These are phyloP conservation scores for Nothocercus julius DNA, from an alignment of 2,113 vertebrate species.

Conservation along the genomic window DNA sequence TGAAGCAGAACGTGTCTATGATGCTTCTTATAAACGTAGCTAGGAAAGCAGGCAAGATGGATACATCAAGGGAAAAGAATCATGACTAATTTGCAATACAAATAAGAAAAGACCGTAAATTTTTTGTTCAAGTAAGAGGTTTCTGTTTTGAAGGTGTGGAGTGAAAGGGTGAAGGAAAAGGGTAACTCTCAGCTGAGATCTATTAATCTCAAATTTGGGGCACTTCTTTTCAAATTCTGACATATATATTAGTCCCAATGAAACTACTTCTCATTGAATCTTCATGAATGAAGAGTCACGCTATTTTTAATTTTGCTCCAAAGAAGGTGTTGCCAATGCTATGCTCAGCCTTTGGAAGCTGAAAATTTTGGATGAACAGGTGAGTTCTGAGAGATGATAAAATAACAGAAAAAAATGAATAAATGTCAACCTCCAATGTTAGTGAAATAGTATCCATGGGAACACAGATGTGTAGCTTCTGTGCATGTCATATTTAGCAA, in stretches of 20 bases:
- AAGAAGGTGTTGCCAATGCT: background rate
- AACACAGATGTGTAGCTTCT: conserved; percentile 42
- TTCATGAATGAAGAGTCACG: background rate
- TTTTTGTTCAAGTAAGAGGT: background rate
- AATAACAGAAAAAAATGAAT: conserved; percentile 14
- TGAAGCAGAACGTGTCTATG: background rate
- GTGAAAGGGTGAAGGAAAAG: background rate
- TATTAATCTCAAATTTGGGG: accelerated
- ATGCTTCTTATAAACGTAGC: background rate
- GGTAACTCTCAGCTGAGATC: background rate
- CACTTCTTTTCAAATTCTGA: background rate
- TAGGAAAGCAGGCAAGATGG: background rate
- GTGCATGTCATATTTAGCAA: conserved; percentile 21
- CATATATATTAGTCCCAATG: background rate
- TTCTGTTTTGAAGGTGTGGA: background rate
- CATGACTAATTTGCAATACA: background rate
- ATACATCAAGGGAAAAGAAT: background rate
- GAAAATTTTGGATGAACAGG: background rate
- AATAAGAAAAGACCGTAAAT: background rate
- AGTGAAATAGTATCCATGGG: conserved; percentile 58
- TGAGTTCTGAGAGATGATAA: background rate
- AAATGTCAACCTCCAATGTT: conserved; percentile 25
- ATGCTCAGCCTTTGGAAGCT: background rate
- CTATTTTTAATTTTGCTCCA: background rate
- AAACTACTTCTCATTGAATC: background rate